Conservation (phyloP, 2,113 vertebrate species). For the Colaptes auratus region DNA sequence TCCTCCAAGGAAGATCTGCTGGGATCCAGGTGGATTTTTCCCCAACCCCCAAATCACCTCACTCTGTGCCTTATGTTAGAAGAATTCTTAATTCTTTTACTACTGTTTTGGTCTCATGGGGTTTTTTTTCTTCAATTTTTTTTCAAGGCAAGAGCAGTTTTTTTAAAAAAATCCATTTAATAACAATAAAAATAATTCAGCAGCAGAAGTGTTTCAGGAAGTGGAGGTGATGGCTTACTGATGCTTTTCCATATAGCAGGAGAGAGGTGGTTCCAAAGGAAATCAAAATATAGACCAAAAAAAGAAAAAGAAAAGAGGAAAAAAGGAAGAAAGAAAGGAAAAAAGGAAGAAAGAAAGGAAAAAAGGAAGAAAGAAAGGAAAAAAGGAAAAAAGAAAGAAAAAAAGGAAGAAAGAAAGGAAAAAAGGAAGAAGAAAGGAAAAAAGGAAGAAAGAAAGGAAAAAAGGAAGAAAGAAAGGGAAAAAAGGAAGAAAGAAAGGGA, state of each 20-base stretch:
- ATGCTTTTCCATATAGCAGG: conserved; percentile 46
- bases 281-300: conserved; percentile 11
- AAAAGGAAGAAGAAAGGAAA: too few relatives aligned
- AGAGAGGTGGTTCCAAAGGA: conserved; percentile 37
- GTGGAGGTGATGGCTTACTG: neutral
- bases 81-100: neutral
- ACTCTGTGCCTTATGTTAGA: neutral
- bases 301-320: neutral
- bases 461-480: neutral
- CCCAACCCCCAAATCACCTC: neutral
- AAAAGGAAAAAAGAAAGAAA: too few relatives aligned
- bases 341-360: neutral
- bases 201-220: conserved; percentile 42
- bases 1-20: neutral
- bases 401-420: neutral
- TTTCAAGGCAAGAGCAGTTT: neutral
- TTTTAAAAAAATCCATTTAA: neutral
- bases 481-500: neutral
- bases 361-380: neutral
- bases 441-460: neutral
- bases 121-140: too few relatives aligned
- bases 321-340: too few relatives aligned
- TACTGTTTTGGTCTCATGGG: neutral
- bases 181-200: neutral
- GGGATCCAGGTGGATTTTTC: neutral